Evolutionary conservation across 2,888 invertebrate genomes (phyloP).

Genomic region (Acheta domesticus): DNA sequence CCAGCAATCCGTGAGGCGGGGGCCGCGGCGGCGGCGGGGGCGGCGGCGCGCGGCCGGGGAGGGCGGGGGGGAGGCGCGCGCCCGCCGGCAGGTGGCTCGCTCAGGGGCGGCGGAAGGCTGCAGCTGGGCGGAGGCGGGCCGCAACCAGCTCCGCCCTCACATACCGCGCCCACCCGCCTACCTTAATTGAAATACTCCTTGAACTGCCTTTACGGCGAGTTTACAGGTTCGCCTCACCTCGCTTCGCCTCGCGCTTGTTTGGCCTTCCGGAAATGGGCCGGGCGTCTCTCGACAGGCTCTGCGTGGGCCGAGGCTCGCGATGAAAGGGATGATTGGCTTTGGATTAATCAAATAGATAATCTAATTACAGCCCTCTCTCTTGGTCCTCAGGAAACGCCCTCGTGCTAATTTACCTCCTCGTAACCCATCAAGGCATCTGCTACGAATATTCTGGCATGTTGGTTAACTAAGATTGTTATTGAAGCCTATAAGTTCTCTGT

Average conservation of each 20-base stretch:
- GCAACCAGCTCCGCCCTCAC: neutral
- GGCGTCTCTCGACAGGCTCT: too few species aligned
- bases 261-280: too few species aligned
- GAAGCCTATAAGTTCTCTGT: too few species aligned
- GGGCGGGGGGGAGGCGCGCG: neutral
- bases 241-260: too few species aligned
- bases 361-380: neutral
- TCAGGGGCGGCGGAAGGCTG: neutral
- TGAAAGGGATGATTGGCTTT: neutral
- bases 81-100: neutral
- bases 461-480: too few species aligned
- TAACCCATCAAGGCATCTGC: too few species aligned
- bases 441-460: too few species aligned
- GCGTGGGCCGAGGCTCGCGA: neutral
- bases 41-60: too few species aligned
- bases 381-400: too few species aligned
- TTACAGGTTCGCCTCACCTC: neutral
- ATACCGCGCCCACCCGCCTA: neutral
- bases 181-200: constrained; percentile 3
- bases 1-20: too few species aligned
- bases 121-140: neutral
- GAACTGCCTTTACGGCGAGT: neutral
- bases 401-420: too few species aligned
- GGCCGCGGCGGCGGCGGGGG: too few species aligned
- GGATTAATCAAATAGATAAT: neutral